phyloP scores from a whole-genome alignment of 2,888 invertebrate species.

The Blera fallax region DNA sequence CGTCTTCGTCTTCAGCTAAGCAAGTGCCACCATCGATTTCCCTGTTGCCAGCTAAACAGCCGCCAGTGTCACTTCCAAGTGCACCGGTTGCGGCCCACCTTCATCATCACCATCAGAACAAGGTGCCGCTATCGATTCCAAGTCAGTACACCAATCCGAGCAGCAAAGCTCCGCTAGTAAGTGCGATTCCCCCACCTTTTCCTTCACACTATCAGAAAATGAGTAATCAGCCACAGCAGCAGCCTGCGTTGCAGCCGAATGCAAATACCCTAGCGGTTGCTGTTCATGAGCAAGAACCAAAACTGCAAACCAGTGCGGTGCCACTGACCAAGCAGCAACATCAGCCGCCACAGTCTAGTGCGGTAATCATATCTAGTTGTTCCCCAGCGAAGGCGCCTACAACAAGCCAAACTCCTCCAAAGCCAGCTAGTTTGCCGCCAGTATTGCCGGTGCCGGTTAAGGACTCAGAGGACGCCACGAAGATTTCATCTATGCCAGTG shows the following conservation, averaged over 20 bases:
- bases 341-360: constrained; percentile 53
- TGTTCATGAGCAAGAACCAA: constrained; percentile 50
- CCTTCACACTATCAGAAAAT: constrained; percentile 75
- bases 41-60: constrained; percentile 74
- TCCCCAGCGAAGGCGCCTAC: constrained; percentile 38
- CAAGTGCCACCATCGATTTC: constrained; percentile 75
- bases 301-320: constrained; percentile 74
- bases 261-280: constrained; percentile 34
- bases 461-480: constrained; percentile 34
- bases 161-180: constrained; percentile 73
- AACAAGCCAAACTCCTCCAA: constrained; percentile 46
- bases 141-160: constrained; percentile 74
- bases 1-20: constrained; percentile 54
- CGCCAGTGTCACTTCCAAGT: constrained; percentile 65
- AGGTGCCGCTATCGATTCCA: constrained; percentile 62
- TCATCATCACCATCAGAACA: constrained; percentile 70
- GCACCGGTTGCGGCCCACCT: constrained; percentile 74
- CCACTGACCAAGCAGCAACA: constrained; percentile 75
- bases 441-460: constrained; percentile 30
- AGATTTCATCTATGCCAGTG: constrained; percentile 1
- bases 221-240: constrained; percentile 51
- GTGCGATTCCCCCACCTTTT: constrained; percentile 74
- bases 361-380: constrained; percentile 51
- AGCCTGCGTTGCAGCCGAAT: constrained; percentile 18
- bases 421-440: constrained; percentile 45